phyloP scores from a whole-genome alignment of 1,140 invertebrate genomes.

The Diabrotica virgifera region DNA sequence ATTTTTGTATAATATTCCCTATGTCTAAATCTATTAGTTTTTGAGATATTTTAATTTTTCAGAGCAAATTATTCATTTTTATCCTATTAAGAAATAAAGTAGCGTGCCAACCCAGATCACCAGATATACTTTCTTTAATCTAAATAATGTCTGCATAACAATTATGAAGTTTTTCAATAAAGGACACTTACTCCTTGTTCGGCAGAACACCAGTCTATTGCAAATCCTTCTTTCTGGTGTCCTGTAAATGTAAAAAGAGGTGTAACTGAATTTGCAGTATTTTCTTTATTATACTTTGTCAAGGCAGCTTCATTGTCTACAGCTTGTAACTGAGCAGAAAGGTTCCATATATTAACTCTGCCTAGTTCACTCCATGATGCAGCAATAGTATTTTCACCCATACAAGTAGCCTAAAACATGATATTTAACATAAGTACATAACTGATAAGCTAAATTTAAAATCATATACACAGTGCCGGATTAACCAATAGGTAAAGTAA shows the following conservation, averaged over 20 bases:
- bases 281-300: constrained; percentile 60
- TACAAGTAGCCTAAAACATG: constrained; percentile 52
- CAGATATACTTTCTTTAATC: too few species aligned
- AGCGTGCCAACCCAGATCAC: too few species aligned
- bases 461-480: too few species aligned
- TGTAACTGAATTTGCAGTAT: constrained; percentile 54
- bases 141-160: too few species aligned
- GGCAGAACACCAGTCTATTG: constrained; percentile 86
- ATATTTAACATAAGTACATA: neutral
- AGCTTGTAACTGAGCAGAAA: constrained; percentile 74
- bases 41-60: too few species aligned
- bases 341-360: constrained; percentile 87
- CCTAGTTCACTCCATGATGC: constrained; percentile 93
- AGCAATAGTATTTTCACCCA: constrained; percentile 63
- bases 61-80: too few species aligned
- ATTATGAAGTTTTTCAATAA: too few species aligned
- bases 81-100: too few species aligned
- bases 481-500: too few species aligned
- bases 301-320: constrained; percentile 68
- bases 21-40: too few species aligned
- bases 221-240: constrained; percentile 91
- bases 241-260: constrained; percentile 88
- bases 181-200: constrained; percentile 63
- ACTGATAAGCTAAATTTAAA: constrained; percentile 4
- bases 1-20: too few species aligned